Evolutionary conservation across 2,888 invertebrate species (phyloP).

Genomic region (Urechis unicinctus): DNA sequence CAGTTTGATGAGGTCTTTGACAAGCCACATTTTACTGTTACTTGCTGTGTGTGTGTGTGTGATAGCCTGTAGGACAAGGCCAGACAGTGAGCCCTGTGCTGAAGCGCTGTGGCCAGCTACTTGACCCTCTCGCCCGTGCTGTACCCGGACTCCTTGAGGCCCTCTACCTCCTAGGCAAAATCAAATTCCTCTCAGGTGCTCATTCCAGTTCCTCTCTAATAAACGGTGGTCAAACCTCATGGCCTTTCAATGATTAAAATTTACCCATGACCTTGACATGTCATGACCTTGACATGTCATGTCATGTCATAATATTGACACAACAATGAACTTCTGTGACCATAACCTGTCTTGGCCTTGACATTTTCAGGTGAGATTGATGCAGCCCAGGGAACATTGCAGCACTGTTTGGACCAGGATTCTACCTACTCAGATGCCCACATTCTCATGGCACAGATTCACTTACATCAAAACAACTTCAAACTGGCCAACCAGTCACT

Average conservation of each 20-base stretch:
- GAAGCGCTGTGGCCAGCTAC: constrained; percentile 60
- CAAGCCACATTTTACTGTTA: neutral
- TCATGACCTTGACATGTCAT: neutral
- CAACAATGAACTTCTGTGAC: neutral
- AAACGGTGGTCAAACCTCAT: no score
- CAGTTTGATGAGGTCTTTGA: neutral
- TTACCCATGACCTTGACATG: no score
- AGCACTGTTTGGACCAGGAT: constrained; percentile 69
- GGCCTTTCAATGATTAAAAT: no score
- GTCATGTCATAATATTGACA: neutral
- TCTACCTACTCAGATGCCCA: constrained; percentile 77
- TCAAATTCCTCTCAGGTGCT: constrained; percentile 65
- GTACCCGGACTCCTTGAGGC: constrained; percentile 71
- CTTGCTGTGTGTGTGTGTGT: constrained; percentile 3
- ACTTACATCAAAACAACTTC: constrained; percentile 59
- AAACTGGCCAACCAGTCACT: constrained; percentile 77
- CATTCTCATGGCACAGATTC: constrained; percentile 73
- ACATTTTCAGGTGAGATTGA: constrained; percentile 61
- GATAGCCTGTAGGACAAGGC: constrained; percentile 61
- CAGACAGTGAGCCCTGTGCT: constrained; percentile 53
- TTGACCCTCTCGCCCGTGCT: constrained; percentile 68
- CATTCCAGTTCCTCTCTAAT: neutral
- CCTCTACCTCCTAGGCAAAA: constrained; percentile 66
- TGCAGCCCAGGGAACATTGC: constrained; percentile 66
- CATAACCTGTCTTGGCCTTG: constrained; percentile 1